Conservation (phyloP, 2,113 vertebrate species). For the Perca flavescens region DNA sequence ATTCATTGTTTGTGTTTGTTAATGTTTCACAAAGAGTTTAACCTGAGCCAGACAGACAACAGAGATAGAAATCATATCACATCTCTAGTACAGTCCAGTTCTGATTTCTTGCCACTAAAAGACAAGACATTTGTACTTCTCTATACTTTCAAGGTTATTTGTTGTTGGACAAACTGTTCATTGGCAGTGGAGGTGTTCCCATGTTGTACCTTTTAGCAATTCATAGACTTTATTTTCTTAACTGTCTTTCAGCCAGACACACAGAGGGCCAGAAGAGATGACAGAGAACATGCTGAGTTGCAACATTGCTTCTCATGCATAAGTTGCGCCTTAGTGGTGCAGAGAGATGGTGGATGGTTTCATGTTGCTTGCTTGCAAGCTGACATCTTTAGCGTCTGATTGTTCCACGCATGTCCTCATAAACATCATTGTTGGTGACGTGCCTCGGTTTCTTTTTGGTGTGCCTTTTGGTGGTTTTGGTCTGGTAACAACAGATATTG, state of each 20-base stretch:
- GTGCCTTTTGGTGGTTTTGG: background rate
- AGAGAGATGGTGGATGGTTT: background rate
- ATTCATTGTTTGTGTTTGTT: no score
- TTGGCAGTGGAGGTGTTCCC: background rate
- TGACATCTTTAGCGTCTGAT: constrained; percentile 49
- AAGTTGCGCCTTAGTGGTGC: background rate
- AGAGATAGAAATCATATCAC: no score
- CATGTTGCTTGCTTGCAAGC: background rate
- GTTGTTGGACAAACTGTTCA: background rate
- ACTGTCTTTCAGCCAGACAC: background rate
- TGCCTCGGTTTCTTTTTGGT: background rate
- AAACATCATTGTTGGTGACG: constrained; percentile 58
- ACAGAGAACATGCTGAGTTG: background rate
- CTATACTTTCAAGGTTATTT: background rate
- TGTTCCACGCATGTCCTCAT: constrained; percentile 77
- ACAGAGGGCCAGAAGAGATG: background rate
- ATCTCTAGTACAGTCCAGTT: background rate
- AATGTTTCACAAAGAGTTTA: no score
- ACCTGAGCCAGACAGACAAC: no score
- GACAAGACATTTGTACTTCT: background rate
- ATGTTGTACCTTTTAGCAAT: background rate
- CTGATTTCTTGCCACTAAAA: background rate
- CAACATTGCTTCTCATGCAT: background rate
- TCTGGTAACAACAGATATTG: constrained; percentile 27
- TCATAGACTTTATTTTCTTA: background rate